A percentile compares a stretch with the other conserved stretches of the same genome.
Evolutionary conservation across 2,113 vertebrate species (phyloP).

Genomic region (Potamarius usumacintae): DNA sequence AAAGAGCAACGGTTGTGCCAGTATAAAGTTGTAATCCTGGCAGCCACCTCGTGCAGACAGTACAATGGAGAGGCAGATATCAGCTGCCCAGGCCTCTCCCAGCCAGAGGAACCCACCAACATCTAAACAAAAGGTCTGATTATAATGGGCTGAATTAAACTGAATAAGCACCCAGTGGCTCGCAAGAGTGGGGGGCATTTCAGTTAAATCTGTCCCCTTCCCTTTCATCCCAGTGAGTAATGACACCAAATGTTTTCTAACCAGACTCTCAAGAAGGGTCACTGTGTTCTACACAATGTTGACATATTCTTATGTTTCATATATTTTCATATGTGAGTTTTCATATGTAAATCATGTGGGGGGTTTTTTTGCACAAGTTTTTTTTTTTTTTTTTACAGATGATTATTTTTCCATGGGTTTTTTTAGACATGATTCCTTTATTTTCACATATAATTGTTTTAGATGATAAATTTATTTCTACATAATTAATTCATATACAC

Average conservation of each 20-base stretch:
- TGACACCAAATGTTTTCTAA: constrained; percentile 38
- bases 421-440: not conserved
- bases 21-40: constrained; percentile 51
- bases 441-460: not conserved
- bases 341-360: not conserved
- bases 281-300: not conserved
- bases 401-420: not conserved
- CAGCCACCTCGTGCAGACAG: constrained; percentile 40
- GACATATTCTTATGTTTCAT: not conserved
- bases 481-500: not conserved
- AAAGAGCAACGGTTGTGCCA: constrained; percentile 48
- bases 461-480: not conserved
- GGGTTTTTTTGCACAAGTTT: not conserved
- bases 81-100: constrained; percentile 55
- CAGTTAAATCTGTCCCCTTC: constrained; percentile 42
- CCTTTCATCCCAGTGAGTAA: constrained; percentile 28
- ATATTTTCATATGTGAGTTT: not conserved
- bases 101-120: constrained; percentile 47
- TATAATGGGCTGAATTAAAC: constrained; percentile 45
- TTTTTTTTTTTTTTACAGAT: not conserved
- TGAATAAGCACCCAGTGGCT: constrained; percentile 48
- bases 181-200: constrained; percentile 39
- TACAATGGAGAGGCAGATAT: constrained; percentile 61
- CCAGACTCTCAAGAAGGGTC: not conserved
- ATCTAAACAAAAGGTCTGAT: constrained; percentile 59